These are phyloP conservation scores for Anorthoa munda DNA, from an alignment of 2,888 invertebrate species.

Conservation along the genomic window DNA sequence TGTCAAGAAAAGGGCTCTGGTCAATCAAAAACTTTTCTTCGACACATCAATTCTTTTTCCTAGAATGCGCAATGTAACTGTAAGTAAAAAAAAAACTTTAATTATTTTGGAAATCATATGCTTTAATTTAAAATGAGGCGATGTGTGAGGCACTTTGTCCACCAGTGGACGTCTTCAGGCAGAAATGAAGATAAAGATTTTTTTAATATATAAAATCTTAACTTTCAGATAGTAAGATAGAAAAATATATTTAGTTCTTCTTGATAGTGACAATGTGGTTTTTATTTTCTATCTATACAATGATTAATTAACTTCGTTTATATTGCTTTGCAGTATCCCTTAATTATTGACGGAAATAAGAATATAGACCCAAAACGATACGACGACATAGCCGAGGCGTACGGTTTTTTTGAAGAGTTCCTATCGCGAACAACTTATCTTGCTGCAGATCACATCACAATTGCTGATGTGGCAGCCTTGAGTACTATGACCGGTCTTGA, in stretches of 20 bases:
- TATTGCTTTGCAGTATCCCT: slow-evolving; percentile 18
- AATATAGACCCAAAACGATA: slow-evolving; percentile 13
- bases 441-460: slow-evolving; percentile 37
- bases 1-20: slow-evolving; percentile 84
- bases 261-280: background rate
- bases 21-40: slow-evolving; percentile 91
- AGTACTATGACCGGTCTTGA: slow-evolving; percentile 17
- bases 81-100: slow-evolving; percentile 71
- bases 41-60: slow-evolving; percentile 87
- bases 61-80: slow-evolving; percentile 81
- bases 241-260: background rate
- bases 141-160: no score
- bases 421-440: slow-evolving; percentile 29
- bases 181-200: no score
- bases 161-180: no score
- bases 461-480: slow-evolving; percentile 38
- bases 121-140: no score
- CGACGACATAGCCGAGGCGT: slow-evolving; percentile 33
- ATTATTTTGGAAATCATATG: background rate
- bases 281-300: background rate
- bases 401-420: slow-evolving; percentile 44
- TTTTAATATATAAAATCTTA: no score
- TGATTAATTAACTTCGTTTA: background rate
- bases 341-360: slow-evolving; percentile 26
- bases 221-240: background rate